These are phyloP conservation scores for Drosophila hamatofila DNA, from an alignment of 2,888 invertebrate species.

Conservation along the genomic window DNA sequence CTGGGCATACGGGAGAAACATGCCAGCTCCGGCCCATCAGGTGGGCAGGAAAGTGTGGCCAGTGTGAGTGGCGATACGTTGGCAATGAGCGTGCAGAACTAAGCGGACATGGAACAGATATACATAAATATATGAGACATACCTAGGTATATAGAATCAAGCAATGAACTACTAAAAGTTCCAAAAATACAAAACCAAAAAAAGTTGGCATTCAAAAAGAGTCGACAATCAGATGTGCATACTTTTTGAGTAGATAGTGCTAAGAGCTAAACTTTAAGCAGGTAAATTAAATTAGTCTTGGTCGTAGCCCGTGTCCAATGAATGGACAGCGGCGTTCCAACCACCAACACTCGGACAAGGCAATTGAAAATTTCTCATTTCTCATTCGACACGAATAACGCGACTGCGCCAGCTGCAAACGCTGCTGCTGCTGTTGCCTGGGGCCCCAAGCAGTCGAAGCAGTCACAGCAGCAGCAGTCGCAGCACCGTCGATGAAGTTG, in stretches of 20 bases:
- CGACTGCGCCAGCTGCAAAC: constrained; percentile 42
- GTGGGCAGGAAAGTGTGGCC: constrained; percentile 62
- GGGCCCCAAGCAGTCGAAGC: constrained; percentile 7
- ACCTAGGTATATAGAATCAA: background rate
- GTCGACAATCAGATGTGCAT: background rate
- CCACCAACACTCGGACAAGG: constrained; percentile 30
- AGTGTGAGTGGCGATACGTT: constrained; percentile 71
- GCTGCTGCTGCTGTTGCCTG: constrained; percentile 1
- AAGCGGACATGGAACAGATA: constrained; percentile 9
- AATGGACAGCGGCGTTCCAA: constrained; percentile 44
- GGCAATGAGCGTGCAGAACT: constrained; percentile 71
- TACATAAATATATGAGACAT: background rate
- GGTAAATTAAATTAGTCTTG: background rate
- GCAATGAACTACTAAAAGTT: constrained; percentile 76
- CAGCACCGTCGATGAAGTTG: constrained; percentile 57
- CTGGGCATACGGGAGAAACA: constrained; percentile 81
- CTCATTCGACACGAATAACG: constrained; percentile 48
- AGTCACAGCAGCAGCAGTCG: background rate
- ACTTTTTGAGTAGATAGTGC: background rate
- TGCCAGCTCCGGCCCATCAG: constrained; percentile 35
- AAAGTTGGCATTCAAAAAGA: constrained; percentile 74
- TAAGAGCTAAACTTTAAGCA: background rate
- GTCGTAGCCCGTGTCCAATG: constrained; percentile 39
- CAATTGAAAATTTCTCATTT: constrained; percentile 51
- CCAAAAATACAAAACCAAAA: constrained; percentile 72